phyloP scores from a whole-genome alignment of 1,140 invertebrate genomes.

The Pantala flavescens region DNA sequence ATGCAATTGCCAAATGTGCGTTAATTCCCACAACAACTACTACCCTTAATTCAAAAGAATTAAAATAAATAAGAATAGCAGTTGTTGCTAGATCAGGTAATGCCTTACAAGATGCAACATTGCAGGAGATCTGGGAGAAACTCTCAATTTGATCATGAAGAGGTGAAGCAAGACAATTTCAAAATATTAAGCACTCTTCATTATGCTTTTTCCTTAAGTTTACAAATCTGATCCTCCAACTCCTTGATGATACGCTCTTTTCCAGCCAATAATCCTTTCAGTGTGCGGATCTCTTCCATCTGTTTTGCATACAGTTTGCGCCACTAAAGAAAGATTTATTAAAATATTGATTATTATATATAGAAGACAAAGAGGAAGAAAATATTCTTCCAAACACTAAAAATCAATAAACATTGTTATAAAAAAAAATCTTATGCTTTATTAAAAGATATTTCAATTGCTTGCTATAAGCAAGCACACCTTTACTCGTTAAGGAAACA shows the following conservation, averaged over 20 bases:
- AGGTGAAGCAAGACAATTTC: neutral
- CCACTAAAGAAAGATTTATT: constrained; percentile 41
- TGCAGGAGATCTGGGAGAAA: neutral
- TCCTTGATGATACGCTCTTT: constrained; percentile 55
- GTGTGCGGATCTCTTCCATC: constrained; percentile 61
- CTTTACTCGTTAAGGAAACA: too few species aligned
- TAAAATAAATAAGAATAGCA: neutral
- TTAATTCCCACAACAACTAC: neutral
- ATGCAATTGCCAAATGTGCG: neutral
- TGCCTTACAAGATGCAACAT: neutral
- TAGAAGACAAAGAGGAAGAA: constrained; percentile 20
- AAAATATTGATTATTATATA: too few species aligned
- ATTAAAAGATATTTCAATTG: too few species aligned
- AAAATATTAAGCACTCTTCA: neutral
- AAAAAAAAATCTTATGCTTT: too few species aligned
- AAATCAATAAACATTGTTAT: too few species aligned
- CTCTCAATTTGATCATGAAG: neutral
- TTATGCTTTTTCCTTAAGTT: constrained; percentile 35
- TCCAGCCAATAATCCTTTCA: constrained; percentile 60
- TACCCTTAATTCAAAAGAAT: neutral
- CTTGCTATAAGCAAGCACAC: too few species aligned
- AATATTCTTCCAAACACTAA: too few species aligned
- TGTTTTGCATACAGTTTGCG: constrained; percentile 61
- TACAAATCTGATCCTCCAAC: constrained; percentile 54
- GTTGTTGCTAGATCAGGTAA: neutral